Evolutionary conservation across 2,888 invertebrate species (phyloP).

Genomic region (Lobophora halterata): DNA sequence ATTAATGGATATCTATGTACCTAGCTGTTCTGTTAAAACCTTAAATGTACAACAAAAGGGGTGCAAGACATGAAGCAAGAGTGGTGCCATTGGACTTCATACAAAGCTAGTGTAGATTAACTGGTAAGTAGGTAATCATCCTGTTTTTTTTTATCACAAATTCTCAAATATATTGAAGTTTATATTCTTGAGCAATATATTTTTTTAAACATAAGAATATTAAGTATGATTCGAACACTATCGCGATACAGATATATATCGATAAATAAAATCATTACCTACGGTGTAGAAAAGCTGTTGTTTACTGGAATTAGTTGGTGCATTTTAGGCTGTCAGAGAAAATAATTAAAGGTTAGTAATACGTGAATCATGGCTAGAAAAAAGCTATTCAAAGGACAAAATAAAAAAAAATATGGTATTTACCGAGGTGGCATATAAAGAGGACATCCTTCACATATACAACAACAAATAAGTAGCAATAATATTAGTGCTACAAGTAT

Average conservation of each 20-base stretch:
- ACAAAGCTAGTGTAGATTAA: slow-evolving; percentile 8
- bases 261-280: slow-evolving; percentile 37
- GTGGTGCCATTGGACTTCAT: background rate
- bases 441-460: slow-evolving; percentile 92
- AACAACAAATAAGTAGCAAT: slow-evolving; percentile 88
- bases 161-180: too few relatives aligned
- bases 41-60: slow-evolving; percentile 23
- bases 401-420: slow-evolving; percentile 32
- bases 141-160: too few relatives aligned
- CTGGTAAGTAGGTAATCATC: slow-evolving; percentile 15
- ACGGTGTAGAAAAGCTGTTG: slow-evolving; percentile 55
- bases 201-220: too few relatives aligned
- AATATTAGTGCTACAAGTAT: slow-evolving; percentile 87
- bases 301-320: slow-evolving; percentile 64
- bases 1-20: slow-evolving; percentile 79
- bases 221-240: too few relatives aligned
- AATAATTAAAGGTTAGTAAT: slow-evolving; percentile 46
- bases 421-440: slow-evolving; percentile 88
- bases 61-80: slow-evolving; percentile 14
- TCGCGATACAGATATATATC: too few relatives aligned
- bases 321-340: slow-evolving; percentile 65
- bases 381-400: slow-evolving; percentile 16
- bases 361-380: slow-evolving; percentile 4
- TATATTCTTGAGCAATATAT: too few relatives aligned
- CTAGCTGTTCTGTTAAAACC: slow-evolving; percentile 50